Evolutionary conservation across 1,140 invertebrate genomes (phyloP).

Genomic region (Phocides pigmalion): DNA sequence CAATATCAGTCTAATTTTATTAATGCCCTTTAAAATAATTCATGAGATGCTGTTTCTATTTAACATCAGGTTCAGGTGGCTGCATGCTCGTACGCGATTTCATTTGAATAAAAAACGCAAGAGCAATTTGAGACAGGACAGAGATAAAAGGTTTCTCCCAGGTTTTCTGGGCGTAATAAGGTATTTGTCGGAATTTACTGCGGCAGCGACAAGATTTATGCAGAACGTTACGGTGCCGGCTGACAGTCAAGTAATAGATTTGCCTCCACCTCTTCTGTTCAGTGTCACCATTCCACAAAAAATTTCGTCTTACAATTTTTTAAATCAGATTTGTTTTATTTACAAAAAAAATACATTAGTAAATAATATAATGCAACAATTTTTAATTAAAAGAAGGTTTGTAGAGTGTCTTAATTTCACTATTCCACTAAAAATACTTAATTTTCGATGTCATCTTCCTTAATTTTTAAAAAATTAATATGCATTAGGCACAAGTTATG

Average conservation of each 20-base stretch:
- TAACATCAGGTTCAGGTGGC: conserved; percentile 5
- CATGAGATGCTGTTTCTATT: not conserved
- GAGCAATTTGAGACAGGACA: conserved; percentile 34
- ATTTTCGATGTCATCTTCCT: too few species aligned
- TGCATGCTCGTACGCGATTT: not conserved
- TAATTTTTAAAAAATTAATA: too few species aligned
- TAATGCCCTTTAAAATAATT: too few species aligned
- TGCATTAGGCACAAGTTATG: too few species aligned
- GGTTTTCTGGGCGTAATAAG: conserved; percentile 60
- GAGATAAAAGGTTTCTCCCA: conserved; percentile 51
- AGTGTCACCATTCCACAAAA: conserved; percentile 6
- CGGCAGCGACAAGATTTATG: conserved; percentile 55
- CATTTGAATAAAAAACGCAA: conserved; percentile 21
- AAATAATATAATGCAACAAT: too few species aligned
- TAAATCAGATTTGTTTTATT: too few species aligned
- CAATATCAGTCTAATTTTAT: too few species aligned
- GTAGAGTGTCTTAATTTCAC: too few species aligned
- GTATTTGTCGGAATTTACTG: conserved; percentile 58
- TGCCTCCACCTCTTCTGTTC: conserved; percentile 18
- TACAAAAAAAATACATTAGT: too few species aligned
- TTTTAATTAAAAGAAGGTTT: too few species aligned
- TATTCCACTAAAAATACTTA: too few species aligned
- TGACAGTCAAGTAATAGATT: conserved; percentile 56
- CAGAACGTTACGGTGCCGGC: conserved; percentile 34
- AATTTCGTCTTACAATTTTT: not conserved